Evolutionary conservation across 1,140 invertebrate species (phyloP), one percentile per base, ranked within the genome.

Genomic region (Drosophila nannoptera): DNA sequence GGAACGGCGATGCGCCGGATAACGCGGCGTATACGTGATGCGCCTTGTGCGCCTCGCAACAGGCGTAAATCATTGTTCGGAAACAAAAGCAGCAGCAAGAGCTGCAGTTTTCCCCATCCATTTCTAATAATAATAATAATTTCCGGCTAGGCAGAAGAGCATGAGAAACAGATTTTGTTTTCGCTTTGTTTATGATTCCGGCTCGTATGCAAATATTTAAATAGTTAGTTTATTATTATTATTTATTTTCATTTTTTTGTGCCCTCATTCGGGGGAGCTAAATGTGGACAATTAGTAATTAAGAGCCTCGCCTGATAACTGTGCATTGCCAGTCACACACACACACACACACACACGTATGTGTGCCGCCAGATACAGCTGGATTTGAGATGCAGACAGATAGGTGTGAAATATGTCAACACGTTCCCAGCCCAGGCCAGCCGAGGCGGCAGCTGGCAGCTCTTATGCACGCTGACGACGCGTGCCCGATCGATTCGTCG

Each of bases 271-370:
- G 60, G 54, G 42, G 42, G 64, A 63, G 62, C 73, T 76, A 63
- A 72, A 78, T 78, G 78, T 64, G 78, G 71, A 83, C 75, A 82
- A 83, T 83, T 78, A 60, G 60, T 63, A 75, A 75, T 83, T 72
- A 72, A 74, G 69, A 63, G 55, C 50, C 58, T 53, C 35, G 1
- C 3, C 22, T 69, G 52, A 52, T 69, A 69, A 64, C 33, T 36
- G 38, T 32, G 38, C 8, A 29, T n/a, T 4, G 62, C 62, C 33
- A 5, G 16, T 22, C 55, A 35, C 33, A 50, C 6, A 60, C 45
- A 29, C 16, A 9, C 7, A 45, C 11, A 7, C 14, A 16, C 22
- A 22, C 32, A n/a, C 9, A 54, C 5, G 32, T 35, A 14, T 38
- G 32, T 53, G 31, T 64, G 32, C n/a, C 43, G 29, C 3, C 14